Evolutionary conservation across 2,888 invertebrate genomes (phyloP), one percentile per base, ranked within the genome.

Genomic region (Drosophila kambysellisi): DNA sequence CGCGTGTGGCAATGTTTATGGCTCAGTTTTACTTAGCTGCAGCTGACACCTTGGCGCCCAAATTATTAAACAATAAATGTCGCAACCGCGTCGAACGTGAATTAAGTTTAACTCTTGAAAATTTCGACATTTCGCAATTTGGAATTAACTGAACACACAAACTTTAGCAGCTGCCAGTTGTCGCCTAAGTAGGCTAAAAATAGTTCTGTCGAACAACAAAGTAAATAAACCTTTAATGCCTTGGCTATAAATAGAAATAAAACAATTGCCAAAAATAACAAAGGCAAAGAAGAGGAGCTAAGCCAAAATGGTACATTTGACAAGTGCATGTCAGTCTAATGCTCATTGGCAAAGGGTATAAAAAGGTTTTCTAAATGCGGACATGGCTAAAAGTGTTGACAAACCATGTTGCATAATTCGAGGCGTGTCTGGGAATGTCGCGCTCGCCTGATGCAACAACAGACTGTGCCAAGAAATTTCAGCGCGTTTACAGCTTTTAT

Each of bases 341-440:
- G 71, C 56, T 29, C 43, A 35, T 72, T 79, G 70, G 67, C 82
- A 69, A 70, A 81, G 70, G 76, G 73, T 76, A 71, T 65, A 58
- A 73, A 84, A 82, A 81, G 76, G 74, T 80, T 72, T 71, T 76
- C 79, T 79, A 79, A 79, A 76, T 79, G 56, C 68, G 60, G 54
- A 64, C 64, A 61, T 48, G 54, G 68, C 74, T 72, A 75, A 84
- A 87, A 85, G 76, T 73, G 72, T 70, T 70, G 63, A 70, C 74
- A 74, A 83, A 82, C 69, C 70, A 71, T 75, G 70, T 88, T 88
- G 89, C 87, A 88, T 89, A 88, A 88, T 80, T 74, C 76, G 76
- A 76, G 87, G 89, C 83, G 89, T 68, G 87, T 88, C 87, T 88
- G 89, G 88, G 87, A 88, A 89, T 87, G 85, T 89, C 89, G 85